These are phyloP conservation scores for Xanthia icteritia DNA, from an alignment of 2,888 invertebrate genomes.

Conservation along the genomic window DNA sequence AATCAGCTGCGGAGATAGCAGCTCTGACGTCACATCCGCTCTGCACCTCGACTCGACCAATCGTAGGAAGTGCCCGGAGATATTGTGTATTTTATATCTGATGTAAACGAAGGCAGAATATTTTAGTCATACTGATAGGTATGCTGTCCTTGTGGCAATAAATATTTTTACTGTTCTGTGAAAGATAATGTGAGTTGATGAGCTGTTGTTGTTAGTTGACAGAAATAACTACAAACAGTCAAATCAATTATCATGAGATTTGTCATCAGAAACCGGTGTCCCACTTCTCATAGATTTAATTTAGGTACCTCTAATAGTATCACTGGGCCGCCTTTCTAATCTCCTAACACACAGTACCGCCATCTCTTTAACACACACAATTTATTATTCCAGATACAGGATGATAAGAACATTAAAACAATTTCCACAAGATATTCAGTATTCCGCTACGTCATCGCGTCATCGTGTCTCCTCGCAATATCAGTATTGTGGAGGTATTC, in stretches of 20 bases:
- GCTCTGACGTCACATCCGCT: slow-evolving; percentile 78
- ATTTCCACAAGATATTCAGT: slow-evolving; percentile 62
- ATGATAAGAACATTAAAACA: slow-evolving; percentile 54
- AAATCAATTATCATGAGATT: not conserved
- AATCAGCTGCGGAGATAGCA: slow-evolving; percentile 79
- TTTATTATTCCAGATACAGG: slow-evolving; percentile 24
- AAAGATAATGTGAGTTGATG: slow-evolving; percentile 18
- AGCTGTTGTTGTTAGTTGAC: not conserved
- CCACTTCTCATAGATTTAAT: not conserved
- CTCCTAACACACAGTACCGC: not conserved
- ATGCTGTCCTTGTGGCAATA: slow-evolving; percentile 31
- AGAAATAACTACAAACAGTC: not conserved
- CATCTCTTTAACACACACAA: not conserved
- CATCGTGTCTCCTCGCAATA: slow-evolving; percentile 64
- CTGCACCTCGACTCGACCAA: slow-evolving; percentile 73
- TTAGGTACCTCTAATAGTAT: not conserved
- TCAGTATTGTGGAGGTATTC: slow-evolving; percentile 65
- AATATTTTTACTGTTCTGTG: slow-evolving; percentile 48
- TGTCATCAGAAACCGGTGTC: not conserved
- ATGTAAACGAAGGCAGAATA: slow-evolving; percentile 40
- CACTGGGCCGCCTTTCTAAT: not conserved
- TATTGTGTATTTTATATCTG: slow-evolving; percentile 66
- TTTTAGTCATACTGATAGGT: slow-evolving; percentile 50
- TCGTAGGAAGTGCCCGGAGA: slow-evolving; percentile 69
- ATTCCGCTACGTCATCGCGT: slow-evolving; percentile 69